These are phyloP conservation scores for Salticus scenicus DNA, from an alignment of 2,888 invertebrate species.

Conservation along the genomic window DNA sequence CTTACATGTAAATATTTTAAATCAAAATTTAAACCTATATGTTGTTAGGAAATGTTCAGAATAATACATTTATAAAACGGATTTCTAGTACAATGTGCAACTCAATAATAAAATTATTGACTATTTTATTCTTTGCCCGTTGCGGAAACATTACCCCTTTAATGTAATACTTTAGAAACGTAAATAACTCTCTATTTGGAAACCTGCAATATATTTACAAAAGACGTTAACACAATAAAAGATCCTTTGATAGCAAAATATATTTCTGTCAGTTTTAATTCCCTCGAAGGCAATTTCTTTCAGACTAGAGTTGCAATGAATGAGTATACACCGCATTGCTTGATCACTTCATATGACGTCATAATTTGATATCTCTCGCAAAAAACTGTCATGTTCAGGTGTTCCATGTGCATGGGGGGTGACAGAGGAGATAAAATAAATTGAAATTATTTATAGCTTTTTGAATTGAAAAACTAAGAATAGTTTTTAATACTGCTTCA, in stretches of 20 bases:
- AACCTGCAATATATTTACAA: not conserved
- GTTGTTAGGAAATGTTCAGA: no score
- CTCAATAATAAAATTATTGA: no score
- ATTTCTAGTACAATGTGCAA: no score
- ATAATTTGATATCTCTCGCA: constrained; percentile 51
- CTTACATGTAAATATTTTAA: no score
- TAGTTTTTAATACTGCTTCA: no score
- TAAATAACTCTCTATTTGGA: not conserved
- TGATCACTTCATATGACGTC: constrained; percentile 55
- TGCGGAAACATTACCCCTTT: no score
- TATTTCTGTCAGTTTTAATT: not conserved
- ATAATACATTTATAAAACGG: no score
- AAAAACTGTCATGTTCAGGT: constrained; percentile 55
- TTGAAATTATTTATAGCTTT: no score
- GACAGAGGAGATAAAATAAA: not conserved
- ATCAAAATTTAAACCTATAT: no score
- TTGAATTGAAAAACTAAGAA: no score
- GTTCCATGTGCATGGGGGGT: constrained; percentile 24
- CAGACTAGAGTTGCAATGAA: constrained; percentile 21
- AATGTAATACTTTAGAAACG: no score
- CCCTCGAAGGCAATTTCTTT: constrained; percentile 31
- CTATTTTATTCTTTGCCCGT: no score
- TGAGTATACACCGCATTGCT: constrained; percentile 21
- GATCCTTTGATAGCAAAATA: not conserved
- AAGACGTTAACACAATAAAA: not conserved